Percentiles rank a stretch among this genome's conserved stretches.
phyloP scores from a whole-genome alignment of 2,113 vertebrate genomes.

The Illadopsis cleaveri region DNA sequence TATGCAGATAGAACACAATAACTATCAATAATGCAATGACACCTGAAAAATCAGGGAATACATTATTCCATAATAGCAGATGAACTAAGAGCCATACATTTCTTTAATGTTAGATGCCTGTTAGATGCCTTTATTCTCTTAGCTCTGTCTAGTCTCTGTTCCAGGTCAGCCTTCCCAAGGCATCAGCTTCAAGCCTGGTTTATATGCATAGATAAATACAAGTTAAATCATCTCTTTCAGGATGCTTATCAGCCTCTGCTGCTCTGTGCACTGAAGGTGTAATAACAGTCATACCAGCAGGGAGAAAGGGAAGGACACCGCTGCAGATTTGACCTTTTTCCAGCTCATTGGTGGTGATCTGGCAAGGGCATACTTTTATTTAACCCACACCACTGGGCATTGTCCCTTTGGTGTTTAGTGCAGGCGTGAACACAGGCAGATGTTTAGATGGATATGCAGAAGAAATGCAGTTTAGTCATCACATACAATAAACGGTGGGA shows the following conservation, averaged over 20 bases:
- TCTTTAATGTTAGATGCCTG: background rate
- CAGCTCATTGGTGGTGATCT: background rate
- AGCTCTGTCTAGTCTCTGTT: background rate
- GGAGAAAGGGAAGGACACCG: background rate
- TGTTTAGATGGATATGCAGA: background rate
- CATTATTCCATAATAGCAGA: background rate
- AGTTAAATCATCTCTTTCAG: background rate
- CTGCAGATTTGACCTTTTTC: background rate
- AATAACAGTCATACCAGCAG: background rate
- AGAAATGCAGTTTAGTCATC: background rate
- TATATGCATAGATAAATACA: background rate
- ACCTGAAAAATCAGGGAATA: background rate
- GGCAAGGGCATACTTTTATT: background rate
- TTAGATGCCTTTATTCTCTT: background rate
- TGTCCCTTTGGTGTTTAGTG: background rate
- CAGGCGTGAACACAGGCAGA: background rate
- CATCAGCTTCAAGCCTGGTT: background rate
- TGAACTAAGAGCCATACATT: background rate
- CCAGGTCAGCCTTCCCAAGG: background rate
- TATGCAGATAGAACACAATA: slow-evolving; percentile 23
- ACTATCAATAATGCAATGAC: slow-evolving; percentile 13
- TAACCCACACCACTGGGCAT: background rate
- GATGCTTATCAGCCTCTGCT: background rate
- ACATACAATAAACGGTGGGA: background rate
- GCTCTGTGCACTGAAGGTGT: background rate